Base-by-base conservation (phyloP, 2,113 vertebrate genomes). In the Athene noctua region DNA sequence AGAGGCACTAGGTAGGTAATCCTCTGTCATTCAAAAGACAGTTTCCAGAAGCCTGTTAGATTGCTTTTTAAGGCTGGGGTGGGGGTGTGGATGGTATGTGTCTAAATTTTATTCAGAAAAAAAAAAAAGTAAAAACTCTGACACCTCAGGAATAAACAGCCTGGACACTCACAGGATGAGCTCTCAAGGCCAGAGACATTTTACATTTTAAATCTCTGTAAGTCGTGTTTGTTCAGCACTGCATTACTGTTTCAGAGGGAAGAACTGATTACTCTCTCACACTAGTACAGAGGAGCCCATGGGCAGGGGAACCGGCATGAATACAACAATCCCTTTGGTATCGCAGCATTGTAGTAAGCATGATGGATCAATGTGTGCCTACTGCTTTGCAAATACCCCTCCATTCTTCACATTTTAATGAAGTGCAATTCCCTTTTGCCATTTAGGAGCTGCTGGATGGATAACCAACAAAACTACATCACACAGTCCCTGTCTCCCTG, bases 31-130 rank as follows among this genome's bases (percentile, higher is more conserved):
- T n/a, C 29, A 63, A 63, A 68, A 59, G 17, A 26, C 4, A 52
- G 15, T 34, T 71, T 81, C 15, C 46, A 71, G 38, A 58, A 70
- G 25, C n/a, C 51, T 58, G 23, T 11, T 21, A 32, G 34, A 58
- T 49, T 65, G 51, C 32, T 16, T 57, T 67, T 59, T 16, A 26
- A 9, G 58, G 5, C 5, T 12, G 10, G 6, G 23, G 11, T 11
- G 18, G 11, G 5, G 8, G 2, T 6, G 25, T 5, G 11, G 3
- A 6, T 8, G 7, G 32, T 6, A 5, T 23, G 14, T 54, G 32
- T 62, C n/a, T 34, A 17, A 26, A 26, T 61, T 55, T 29, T 66
- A 5, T 32, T 72, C 32, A 32, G 67, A n/a, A 73, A 68, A 83
- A 19, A 2, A 47, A 58, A 5, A 5, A 38, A 38, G 40, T 3